Evolutionary conservation across 1,140 invertebrate genomes (phyloP).

Genomic region (Oreohelix idahoensis): DNA sequence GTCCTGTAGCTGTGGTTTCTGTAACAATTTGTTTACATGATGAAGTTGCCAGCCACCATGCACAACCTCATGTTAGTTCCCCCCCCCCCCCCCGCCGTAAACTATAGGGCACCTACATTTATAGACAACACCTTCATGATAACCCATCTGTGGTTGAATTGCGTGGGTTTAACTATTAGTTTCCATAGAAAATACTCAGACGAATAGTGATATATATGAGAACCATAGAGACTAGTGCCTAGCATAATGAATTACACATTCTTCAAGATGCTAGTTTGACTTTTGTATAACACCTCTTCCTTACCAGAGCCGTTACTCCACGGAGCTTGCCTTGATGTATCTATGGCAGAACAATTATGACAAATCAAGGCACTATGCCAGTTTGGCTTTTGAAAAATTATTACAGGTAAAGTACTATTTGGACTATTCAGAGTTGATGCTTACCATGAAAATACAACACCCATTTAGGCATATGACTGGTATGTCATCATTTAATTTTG

Average conservation of each 20-base stretch:
- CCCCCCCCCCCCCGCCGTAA: no score
- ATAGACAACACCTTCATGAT: no score
- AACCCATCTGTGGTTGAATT: no score
- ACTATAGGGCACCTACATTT: no score
- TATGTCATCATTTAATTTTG: no score
- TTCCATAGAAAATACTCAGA: background rate
- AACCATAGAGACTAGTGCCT: background rate
- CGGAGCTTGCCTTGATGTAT: constrained; percentile 72
- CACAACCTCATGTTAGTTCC: no score
- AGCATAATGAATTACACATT: background rate
- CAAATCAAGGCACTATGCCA: constrained; percentile 69
- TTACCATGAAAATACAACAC: background rate
- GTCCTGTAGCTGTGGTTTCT: no score
- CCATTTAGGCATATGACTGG: no score
- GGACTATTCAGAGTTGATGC: background rate
- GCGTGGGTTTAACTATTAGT: no score
- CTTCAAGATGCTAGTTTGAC: background rate
- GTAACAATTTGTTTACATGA: no score
- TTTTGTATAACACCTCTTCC: background rate
- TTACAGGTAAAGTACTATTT: constrained; percentile 58
- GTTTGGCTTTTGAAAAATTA: constrained; percentile 64
- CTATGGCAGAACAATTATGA: constrained; percentile 71
- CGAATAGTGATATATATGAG: background rate
- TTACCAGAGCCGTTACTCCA: constrained; percentile 66
- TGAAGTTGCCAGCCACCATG: no score